Evolutionary conservation across 2,888 invertebrate genomes (phyloP), one percentile per base, ranked within the genome.

Genomic region (Eumerus sabulonum): DNA sequence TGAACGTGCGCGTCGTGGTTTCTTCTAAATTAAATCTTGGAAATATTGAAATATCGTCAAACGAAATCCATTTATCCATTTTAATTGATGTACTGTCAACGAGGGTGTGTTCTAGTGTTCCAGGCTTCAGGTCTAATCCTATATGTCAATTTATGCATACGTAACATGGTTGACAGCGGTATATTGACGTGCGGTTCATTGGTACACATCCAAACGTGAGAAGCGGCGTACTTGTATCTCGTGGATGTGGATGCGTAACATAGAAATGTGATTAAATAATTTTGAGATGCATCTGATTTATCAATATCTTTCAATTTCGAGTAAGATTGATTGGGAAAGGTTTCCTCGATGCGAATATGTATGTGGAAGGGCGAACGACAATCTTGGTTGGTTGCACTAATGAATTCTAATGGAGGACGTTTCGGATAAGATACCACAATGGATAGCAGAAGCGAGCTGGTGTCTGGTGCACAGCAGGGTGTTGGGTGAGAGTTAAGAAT

Each of bases 221-320:
- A 9, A 7, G 27, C 27, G 27, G 27, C 3, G 2, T 4, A 27
- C 27, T 27, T 7, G 7, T 27, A 4, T 27, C 7, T 35, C 56
- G 11, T 73, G 27, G 27, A 27, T 27, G 27, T 27, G 27, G 67
- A 73, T 73, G 77, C 45, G 73, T 79, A 73, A 73, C 73, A 79
- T 57, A 40, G 19, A 79, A 73, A 79, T 68, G 40, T 40, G 35
- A 27, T 9, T 51, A 13, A 12, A 48, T 12, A 72, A 45, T 17
- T 27, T 45, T 38, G 47, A 44, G 66, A 57, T 77, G 72, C 77
- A 71, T 44, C 48, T 50, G 72, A 77, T 77, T 67, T 60, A 76
- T 66, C 62, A 72, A 60, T 76, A 71, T 72, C 72, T 60, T 72
- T 76, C 72, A 72, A 62, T 42, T 38, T 54, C 44, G 72, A 7